Conservation (phyloP, 2,797 vertebrate species). For the Oceanodroma leucorhoa region DNA sequence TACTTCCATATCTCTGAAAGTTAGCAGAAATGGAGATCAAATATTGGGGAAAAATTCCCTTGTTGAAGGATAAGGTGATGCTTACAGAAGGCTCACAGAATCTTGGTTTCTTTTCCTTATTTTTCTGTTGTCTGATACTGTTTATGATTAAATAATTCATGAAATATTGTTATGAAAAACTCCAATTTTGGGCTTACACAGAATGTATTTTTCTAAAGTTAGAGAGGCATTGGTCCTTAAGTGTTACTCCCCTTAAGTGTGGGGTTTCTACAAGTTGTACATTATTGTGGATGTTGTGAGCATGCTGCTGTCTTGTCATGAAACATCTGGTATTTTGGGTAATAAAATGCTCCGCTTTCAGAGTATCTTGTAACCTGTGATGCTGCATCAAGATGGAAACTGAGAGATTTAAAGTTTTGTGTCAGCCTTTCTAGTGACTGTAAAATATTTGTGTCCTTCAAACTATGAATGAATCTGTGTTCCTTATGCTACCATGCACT, state of each 20-base stretch:
- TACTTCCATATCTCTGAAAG: neutral
- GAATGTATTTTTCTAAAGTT: neutral
- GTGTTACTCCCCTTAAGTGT: neutral
- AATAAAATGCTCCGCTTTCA: neutral
- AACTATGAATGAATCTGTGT: neutral
- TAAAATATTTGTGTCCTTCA: neutral
- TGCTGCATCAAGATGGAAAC: neutral
- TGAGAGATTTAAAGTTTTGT: neutral
- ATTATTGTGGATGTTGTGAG: neutral
- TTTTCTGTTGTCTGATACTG: neutral
- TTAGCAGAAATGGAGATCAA: neutral
- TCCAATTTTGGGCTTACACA: neutral
- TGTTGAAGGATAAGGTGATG: neutral
- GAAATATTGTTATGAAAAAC: neutral
- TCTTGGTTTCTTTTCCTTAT: neutral
- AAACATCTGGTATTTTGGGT: neutral
- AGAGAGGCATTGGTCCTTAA: neutral
- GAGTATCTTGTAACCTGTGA: neutral
- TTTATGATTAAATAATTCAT: neutral
- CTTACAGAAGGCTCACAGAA: neutral
- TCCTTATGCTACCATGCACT: rapidly evolving
- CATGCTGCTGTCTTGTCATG: neutral
- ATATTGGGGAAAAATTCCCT: neutral
- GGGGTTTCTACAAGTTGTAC: neutral
- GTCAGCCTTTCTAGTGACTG: neutral